These are phyloP conservation scores for Scomber japonicus DNA, from an alignment of 2,113 vertebrate species.

Conservation along the genomic window DNA sequence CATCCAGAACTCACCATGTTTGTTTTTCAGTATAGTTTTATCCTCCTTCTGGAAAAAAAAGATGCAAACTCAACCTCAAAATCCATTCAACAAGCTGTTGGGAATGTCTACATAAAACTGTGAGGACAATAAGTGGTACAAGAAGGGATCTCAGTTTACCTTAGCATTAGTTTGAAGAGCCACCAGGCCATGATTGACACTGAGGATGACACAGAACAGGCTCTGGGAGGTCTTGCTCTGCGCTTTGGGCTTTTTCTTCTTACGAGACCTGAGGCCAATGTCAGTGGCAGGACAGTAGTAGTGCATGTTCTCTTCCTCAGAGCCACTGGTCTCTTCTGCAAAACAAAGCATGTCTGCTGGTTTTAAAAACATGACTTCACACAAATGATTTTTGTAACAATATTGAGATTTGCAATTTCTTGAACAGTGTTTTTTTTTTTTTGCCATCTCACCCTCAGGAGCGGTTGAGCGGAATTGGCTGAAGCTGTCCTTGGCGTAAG, in stretches of 20 bases:
- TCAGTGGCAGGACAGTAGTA: conserved; percentile 90
- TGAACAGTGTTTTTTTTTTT: background rate
- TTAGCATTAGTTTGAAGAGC: conserved; percentile 92
- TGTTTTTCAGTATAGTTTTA: conserved; percentile 86
- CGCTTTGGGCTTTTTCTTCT: conserved; percentile 91
- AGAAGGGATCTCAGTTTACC: conserved; percentile 77
- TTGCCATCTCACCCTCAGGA: conserved; percentile 88
- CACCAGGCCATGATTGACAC: conserved; percentile 91
- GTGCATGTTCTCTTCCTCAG: conserved; percentile 93
- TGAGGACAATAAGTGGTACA: background rate
- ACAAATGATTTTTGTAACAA: background rate
- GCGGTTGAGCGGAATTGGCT: conserved; percentile 92
- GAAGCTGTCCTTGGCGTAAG: conserved; percentile 95
- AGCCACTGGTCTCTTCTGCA: conserved; percentile 96
- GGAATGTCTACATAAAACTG: background rate
- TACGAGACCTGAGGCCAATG: conserved; percentile 88
- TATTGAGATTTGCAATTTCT: background rate
- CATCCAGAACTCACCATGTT: conserved; percentile 96
- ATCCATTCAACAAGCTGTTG: background rate
- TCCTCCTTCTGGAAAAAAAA: conserved; percentile 85
- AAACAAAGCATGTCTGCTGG: background rate
- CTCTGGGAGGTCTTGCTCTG: conserved; percentile 93
- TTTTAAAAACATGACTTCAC: background rate
- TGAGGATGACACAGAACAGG: conserved; percentile 92
- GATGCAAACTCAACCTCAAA: background rate